A percentile compares a stretch with the other conserved stretches of the same genome.
Evolutionary conservation across 2,888 invertebrate species (phyloP).

Genomic region (Heliconius charithonia): DNA sequence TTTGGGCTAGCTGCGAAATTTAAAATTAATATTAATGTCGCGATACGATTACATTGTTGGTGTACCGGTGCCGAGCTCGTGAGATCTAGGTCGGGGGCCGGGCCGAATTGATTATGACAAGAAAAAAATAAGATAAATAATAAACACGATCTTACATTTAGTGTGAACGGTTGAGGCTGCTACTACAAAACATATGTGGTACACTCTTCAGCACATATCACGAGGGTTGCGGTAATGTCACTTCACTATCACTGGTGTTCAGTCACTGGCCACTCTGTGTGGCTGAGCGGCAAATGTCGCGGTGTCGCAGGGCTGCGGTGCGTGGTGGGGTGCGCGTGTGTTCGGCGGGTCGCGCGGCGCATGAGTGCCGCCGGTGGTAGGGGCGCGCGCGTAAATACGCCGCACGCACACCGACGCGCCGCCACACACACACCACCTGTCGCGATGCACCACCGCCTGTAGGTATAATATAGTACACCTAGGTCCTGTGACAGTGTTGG

Average conservation of each 20-base stretch:
- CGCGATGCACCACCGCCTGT: slow-evolving; percentile 34
- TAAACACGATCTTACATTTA: slow-evolving; percentile 79
- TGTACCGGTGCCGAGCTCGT: slow-evolving; percentile 64
- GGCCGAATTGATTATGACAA: slow-evolving; percentile 47
- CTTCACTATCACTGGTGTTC: slow-evolving; percentile 67
- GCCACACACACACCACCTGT: slow-evolving; percentile 47
- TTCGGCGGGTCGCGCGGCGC: slow-evolving; percentile 76
- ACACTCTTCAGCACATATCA: slow-evolving; percentile 77
- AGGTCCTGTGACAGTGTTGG: background rate
- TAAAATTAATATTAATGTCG: slow-evolving; percentile 75
- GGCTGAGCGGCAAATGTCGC: slow-evolving; percentile 68
- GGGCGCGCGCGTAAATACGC: slow-evolving; percentile 81
- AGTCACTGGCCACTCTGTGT: slow-evolving; percentile 64
- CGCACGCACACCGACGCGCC: slow-evolving; percentile 57
- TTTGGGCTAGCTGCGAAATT: slow-evolving; percentile 80
- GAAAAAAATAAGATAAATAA: slow-evolving; percentile 46
- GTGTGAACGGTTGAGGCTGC: slow-evolving; percentile 80
- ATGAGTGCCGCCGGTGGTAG: slow-evolving; percentile 82
- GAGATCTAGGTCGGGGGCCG: slow-evolving; percentile 77
- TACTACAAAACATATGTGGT: slow-evolving; percentile 67
- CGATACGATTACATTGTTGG: slow-evolving; percentile 73
- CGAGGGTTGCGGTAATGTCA: slow-evolving; percentile 74
- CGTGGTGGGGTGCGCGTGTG: slow-evolving; percentile 78
- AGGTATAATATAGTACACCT: background rate
- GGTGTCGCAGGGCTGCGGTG: slow-evolving; percentile 61